Evolutionary conservation across 2,113 vertebrate species (phyloP).

Genomic region (Sitta europaea): DNA sequence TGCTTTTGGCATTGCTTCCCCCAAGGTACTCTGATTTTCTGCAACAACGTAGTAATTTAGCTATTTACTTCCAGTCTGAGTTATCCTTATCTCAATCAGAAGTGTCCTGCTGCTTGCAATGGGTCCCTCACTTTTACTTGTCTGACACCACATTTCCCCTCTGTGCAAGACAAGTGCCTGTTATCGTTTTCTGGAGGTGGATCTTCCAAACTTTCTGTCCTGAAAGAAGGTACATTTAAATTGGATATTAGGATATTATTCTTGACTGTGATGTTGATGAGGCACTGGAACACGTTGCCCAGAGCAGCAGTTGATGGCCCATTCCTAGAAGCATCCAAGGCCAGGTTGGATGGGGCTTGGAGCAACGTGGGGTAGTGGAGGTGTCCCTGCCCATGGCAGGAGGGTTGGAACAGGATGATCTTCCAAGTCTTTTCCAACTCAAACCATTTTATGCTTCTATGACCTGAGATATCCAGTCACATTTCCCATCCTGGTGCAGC

Average conservation of each 20-base stretch:
- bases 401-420: not conserved
- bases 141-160: not conserved
- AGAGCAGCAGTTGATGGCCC: not conserved
- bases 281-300: not conserved
- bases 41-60: not conserved
- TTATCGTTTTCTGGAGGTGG: not conserved
- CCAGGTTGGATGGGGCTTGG: not conserved
- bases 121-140: not conserved
- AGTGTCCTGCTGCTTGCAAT: not conserved
- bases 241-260: not conserved
- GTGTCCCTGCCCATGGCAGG: not conserved
- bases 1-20: not conserved
- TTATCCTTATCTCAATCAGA: not conserved
- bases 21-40: constrained; percentile 7
- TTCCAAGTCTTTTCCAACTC: not conserved
- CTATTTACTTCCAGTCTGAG: not conserved
- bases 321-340: not conserved
- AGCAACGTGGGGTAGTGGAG: not conserved
- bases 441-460: not conserved
- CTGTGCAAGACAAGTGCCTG: not conserved
- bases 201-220: not conserved
- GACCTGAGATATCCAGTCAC: not conserved
- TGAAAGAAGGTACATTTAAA: not conserved
- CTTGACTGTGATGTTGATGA: not conserved
- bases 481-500: fast-evolving